Base-by-base conservation (phyloP, 2,888 invertebrate species). In the Hirtodrosophila duncani region DNA sequence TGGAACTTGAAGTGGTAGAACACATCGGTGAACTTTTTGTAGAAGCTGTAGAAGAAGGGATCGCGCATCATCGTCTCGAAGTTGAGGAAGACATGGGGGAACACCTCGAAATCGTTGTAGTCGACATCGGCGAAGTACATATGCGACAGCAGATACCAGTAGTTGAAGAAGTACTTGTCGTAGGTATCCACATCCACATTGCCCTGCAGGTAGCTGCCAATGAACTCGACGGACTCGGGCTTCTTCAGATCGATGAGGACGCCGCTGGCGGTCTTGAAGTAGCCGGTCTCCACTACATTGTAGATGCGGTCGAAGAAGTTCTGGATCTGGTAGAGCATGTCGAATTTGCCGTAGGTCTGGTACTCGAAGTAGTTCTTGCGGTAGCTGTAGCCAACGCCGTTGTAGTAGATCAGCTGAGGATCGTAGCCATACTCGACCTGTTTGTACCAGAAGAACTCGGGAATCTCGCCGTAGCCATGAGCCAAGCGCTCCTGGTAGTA, bases 21-120 rank as follows among this genome's bases (percentile, higher is more conserved):
- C 33, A 88, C 87, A 50, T 89, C 84, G 33, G 89, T 78, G 57
- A 92, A 87, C 49, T 90, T 90, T 84, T 92, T 91, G 82, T 91
- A 91, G 51, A 93, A 86, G 63, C 90, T 89, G 84, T 91, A 94
- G 89, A 92, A 93, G 31, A 91, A 88, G 13, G 93, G 93, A 82
- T 94, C 93, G 60, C 93, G 91, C 62, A 92, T 86, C 67, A 91
- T 89, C 3, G 92, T 92, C 75, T 90, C 89, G 77, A 89, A 91
- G 60, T 88, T 88, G 70, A 92, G 90, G 61, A 92, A 85, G 1
- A 90, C 88, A 6, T 90, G 88, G n/a, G 92, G 75, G 63, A 63
- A 67, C 5, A 81, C 78, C 37, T 78, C 66, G 20, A 20, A 39
- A 31, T 81, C 70, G 9, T 59, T 30, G 61, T 67, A 74, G 34